Evolutionary conservation across 2,797 vertebrate species (phyloP).

Genomic region (Discoglossus pictus): DNA sequence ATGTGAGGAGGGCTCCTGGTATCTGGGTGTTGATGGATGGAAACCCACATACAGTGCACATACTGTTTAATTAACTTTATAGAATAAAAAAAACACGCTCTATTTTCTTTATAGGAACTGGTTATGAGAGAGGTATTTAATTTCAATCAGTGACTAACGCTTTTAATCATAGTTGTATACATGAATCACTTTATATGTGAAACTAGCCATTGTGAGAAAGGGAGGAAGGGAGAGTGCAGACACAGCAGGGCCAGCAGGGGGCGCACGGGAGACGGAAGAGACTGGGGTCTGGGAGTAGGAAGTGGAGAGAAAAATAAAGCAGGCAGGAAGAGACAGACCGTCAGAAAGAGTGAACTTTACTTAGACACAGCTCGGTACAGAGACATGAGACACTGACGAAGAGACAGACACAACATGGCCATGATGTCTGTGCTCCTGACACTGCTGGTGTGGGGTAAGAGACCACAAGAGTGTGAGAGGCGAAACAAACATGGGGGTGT

Average conservation of each 20-base stretch:
- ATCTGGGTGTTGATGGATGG: no score
- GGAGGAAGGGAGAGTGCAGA: background rate
- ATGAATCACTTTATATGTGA: no score
- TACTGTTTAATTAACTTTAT: no score
- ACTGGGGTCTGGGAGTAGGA: slow-evolving; percentile 25
- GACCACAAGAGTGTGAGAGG: no score
- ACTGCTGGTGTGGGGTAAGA: slow-evolving; percentile 35
- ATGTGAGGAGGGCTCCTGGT: no score
- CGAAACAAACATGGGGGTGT: no score
- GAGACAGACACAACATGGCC: background rate
- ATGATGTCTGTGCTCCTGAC: slow-evolving; percentile 30
- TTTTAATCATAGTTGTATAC: no score
- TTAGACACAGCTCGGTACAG: background rate
- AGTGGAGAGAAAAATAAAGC: slow-evolving; percentile 40
- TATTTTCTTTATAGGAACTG: no score
- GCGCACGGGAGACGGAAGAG: slow-evolving; percentile 35
- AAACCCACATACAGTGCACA: no score
- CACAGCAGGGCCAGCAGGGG: slow-evolving; percentile 8
- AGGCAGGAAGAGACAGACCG: slow-evolving; percentile 23
- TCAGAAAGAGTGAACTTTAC: background rate
- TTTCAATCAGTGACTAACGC: no score
- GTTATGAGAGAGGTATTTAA: no score
- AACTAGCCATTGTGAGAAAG: background rate
- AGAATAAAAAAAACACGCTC: no score
- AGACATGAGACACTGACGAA: slow-evolving; percentile 4